These are phyloP conservation scores for Siniperca obscura DNA, from an alignment of 2,797 vertebrate genomes.

Conservation along the genomic window DNA sequence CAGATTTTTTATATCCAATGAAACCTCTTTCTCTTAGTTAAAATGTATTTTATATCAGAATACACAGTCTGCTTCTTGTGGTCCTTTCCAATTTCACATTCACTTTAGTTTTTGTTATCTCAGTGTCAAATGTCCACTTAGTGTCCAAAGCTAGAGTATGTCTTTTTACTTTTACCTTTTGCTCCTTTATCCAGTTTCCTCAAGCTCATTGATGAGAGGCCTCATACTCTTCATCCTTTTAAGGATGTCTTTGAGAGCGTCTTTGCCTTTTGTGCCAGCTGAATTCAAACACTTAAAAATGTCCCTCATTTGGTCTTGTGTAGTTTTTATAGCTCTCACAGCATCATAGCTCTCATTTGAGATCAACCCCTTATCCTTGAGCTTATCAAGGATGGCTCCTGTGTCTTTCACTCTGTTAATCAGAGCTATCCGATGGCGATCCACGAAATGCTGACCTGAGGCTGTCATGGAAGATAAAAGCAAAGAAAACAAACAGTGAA, in stretches of 20 bases:
- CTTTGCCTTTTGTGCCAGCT: background rate
- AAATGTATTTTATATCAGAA: background rate
- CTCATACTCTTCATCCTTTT: constrained; percentile 9
- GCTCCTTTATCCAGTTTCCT: background rate
- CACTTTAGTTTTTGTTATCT: background rate
- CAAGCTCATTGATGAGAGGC: background rate
- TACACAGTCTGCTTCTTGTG: background rate
- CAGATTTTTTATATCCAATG: background rate
- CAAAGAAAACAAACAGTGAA: background rate
- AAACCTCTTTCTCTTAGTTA: background rate
- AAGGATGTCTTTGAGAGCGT: constrained; percentile 9
- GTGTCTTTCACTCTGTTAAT: background rate
- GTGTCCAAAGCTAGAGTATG: background rate
- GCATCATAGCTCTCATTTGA: fast-evolving
- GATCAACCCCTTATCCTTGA: background rate
- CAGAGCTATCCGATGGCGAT: background rate
- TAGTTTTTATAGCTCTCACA: background rate
- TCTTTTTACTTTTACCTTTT: background rate
- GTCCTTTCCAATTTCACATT: background rate
- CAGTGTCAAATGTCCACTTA: background rate
- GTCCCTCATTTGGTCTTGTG: background rate
- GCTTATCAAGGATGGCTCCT: background rate
- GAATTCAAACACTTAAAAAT: background rate
- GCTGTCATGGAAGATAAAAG: background rate
- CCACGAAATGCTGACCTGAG: constrained; percentile 13